A percentile compares a stretch with the other conserved stretches of the same genome.
Conservation (phyloP, 1,140 invertebrate genomes). For the Helicoverpa armigera region DNA sequence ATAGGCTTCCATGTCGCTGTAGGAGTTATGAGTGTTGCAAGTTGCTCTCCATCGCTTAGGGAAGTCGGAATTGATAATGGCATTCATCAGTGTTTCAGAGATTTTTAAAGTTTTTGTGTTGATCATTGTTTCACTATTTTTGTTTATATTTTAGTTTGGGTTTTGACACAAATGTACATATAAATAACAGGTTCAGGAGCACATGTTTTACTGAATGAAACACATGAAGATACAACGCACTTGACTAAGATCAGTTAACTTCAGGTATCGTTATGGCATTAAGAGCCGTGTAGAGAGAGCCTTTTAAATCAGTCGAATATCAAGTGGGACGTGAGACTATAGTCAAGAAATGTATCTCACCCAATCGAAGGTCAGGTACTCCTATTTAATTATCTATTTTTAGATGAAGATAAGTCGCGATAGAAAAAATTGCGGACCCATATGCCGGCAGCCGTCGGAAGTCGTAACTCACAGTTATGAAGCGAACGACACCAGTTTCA, state of each 20-base stretch:
- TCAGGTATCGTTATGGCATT: neutral
- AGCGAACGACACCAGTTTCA: slow-evolving; percentile 85
- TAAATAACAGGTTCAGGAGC: neutral
- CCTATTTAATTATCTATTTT: slow-evolving; percentile 59
- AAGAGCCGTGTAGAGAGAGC: neutral
- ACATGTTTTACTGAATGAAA: too few species aligned
- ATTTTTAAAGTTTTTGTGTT: too few species aligned
- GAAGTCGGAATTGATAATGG: too few species aligned
- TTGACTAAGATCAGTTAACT: too few species aligned
- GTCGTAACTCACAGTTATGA: slow-evolving; percentile 86
- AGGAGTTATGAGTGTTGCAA: neutral
- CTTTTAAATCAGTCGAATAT: too few species aligned
- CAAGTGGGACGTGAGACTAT: neutral
- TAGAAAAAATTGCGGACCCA: slow-evolving; percentile 80
- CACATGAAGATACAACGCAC: too few species aligned
- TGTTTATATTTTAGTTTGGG: too few species aligned
- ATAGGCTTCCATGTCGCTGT: slow-evolving; percentile 8
- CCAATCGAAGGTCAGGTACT: slow-evolving; percentile 14
- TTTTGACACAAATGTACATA: neutral
- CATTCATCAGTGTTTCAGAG: too few species aligned
- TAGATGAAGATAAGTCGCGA: slow-evolving; percentile 53
- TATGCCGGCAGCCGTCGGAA: slow-evolving; percentile 83
- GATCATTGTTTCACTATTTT: too few species aligned
- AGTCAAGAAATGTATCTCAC: neutral
- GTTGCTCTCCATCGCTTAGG: too few species aligned